A percentile compares a stretch with the other conserved stretches of the same genome.
phyloP scores from a whole-genome alignment of 2,797 vertebrate genomes.

The Xyrichtys novacula region DNA sequence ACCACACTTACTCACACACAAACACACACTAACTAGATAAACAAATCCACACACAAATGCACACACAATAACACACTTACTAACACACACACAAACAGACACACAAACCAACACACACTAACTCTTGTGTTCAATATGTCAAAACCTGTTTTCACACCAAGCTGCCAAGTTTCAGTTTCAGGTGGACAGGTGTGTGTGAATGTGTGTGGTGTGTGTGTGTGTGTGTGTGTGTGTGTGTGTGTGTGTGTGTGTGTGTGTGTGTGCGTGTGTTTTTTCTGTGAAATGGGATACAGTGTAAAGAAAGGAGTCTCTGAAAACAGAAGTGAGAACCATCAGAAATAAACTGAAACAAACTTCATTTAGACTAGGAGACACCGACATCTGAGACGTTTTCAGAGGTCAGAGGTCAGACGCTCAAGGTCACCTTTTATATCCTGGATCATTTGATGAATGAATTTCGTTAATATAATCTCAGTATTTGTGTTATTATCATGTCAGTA shows the following conservation, averaged over 20 bases:
- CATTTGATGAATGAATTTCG: too few relatives aligned
- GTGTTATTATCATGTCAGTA: too few relatives aligned
- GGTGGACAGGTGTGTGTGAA: not conserved
- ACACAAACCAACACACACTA: not conserved
- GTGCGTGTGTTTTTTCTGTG: conserved; percentile 31
- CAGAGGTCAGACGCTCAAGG: too few relatives aligned
- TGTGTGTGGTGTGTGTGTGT: not conserved
- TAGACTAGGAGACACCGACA: not conserved
- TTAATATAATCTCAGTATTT: too few relatives aligned
- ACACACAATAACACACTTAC: not conserved
- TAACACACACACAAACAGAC: conserved; percentile 5
- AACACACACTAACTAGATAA: too few relatives aligned
- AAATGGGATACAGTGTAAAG: not conserved
- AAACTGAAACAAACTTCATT: not conserved
- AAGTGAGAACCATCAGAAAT: conserved; percentile 17
- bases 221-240: not conserved
- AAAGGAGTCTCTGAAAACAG: conserved; percentile 7
- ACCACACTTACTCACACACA: too few relatives aligned
- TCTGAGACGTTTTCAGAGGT: too few relatives aligned
- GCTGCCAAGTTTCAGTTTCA: conserved; percentile 10
- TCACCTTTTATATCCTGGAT: too few relatives aligned
- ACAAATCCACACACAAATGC: too few relatives aligned
- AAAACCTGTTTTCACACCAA: not conserved
- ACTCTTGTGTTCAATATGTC: too few relatives aligned
- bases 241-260: not conserved